Base-by-base conservation (phyloP, 1,140 invertebrate species). In the Agrypnia vestita region DNA sequence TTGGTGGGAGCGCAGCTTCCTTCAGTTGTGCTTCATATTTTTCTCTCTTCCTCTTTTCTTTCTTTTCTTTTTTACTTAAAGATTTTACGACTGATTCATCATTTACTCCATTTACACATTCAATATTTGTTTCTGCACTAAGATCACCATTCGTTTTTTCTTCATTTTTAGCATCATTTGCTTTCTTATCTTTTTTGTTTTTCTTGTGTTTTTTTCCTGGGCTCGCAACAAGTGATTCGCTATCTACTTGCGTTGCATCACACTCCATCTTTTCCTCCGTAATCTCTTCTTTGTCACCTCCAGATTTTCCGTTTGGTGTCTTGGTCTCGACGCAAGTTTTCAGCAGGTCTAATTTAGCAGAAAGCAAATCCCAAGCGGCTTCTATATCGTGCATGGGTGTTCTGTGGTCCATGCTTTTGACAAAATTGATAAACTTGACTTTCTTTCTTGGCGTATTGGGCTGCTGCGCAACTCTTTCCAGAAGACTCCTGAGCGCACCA, bases 361-460 rank as follows among this genome's bases (percentile, higher is more conserved):
- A 93, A 79, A 95, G 92, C 82, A 94, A 90, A 53, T 90, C 85
- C 94, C 94, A 95, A 11, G 94, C 92, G 78, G 90, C 90, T 55
- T 93, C 91, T 69, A 94, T 90, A 78, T 93, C 88, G 59, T 88
- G 84, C 55, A 85, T 86, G 72, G 91, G 91, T 35, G 90, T 88
- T 86, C 89, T 91, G 13, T 90, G 87, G 46, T 92, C 90, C 25
- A 91, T 90, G 86, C 90, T 94, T 83, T 89, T 91, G 8, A 94
- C 90, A 87, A 95, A 95, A 84, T 95, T 95, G 80, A 95, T 89
- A 89, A 98, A 99, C 86, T 97, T 98, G 0, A 90, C 88, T 85
- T 96, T 95, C 86, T 98, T 98, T 51, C 97, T 91, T n/a, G 97
- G 97, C 84, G 98, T 95, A 86, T 98, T 99, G 61, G 94, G 93